A percentile compares a stretch with the other conserved stretches of the same genome.
These are phyloP conservation scores for Scelioninae gen. 1 DNA, from an alignment of 2,888 invertebrate genomes.

Conservation along the genomic window DNA sequence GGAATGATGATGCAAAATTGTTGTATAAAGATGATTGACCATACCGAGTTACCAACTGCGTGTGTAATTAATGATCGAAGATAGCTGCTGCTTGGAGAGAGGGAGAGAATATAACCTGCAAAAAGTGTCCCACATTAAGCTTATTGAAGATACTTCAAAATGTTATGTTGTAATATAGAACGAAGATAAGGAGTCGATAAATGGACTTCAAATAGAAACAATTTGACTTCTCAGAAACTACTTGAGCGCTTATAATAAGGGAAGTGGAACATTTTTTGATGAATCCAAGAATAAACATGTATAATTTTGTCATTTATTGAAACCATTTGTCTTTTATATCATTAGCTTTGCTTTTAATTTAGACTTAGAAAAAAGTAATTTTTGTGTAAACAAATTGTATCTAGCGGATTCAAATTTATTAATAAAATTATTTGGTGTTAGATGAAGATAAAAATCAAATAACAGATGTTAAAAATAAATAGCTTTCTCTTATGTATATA, in stretches of 20 bases:
- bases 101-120: too few species aligned
- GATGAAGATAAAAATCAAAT: background rate
- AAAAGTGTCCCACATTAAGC: constrained; percentile 58
- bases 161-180: constrained; percentile 10
- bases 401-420: too few species aligned
- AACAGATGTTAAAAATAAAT: background rate
- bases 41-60: too few species aligned
- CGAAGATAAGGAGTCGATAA: constrained; percentile 40
- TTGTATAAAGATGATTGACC: constrained; percentile 55
- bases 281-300: constrained; percentile 1
- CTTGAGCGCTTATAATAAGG: constrained; percentile 7
- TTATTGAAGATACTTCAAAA: constrained; percentile 39
- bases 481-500: constrained; percentile 1
- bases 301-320: background rate
- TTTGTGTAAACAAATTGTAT: too few species aligned
- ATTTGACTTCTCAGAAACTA: constrained; percentile 32
- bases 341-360: background rate
- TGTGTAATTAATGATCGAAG: constrained; percentile 50
- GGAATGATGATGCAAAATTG: constrained; percentile 51
- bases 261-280: constrained; percentile 16
- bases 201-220: constrained; percentile 39
- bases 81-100: constrained; percentile 25
- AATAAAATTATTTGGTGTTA: background rate
- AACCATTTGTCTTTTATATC: background rate
- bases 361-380: too few species aligned